Conservation (phyloP, 2,888 invertebrate species). For the Melanostoma scalare region DNA sequence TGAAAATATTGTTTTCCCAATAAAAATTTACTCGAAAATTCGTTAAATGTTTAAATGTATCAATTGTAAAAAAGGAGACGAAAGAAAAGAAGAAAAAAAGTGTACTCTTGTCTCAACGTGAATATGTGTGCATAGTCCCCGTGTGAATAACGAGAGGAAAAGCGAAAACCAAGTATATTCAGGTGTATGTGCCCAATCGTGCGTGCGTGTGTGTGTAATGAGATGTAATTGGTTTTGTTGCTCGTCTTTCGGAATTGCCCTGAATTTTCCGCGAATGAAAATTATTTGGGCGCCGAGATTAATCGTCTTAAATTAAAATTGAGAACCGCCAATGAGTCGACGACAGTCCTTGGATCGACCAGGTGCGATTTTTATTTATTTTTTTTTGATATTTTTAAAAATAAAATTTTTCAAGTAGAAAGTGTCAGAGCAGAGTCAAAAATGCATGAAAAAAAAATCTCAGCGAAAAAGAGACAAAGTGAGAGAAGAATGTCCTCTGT, state of each 20-base stretch:
- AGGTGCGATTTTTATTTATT: conserved; percentile 74
- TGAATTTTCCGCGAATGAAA: conserved; percentile 71
- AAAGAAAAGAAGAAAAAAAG: conserved; percentile 39
- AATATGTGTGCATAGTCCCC: conserved; percentile 22
- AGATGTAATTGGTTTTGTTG: conserved; percentile 70
- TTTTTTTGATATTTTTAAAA: conserved; percentile 7
- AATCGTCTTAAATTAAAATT: conserved; percentile 60
- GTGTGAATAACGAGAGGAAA: conserved; percentile 43
- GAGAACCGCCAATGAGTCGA: conserved; percentile 79
- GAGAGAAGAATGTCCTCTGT: conserved; percentile 26
- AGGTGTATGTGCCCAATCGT: conserved; percentile 62
- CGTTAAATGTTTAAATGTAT: conserved; percentile 29
- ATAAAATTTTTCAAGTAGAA: conserved; percentile 51
- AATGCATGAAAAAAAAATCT: conserved; percentile 48
- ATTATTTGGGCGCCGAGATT: conserved; percentile 72
- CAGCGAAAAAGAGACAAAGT: conserved; percentile 50
- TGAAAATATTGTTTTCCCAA: too few relatives aligned
- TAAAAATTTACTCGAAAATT: too few relatives aligned
- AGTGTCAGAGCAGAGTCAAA: conserved; percentile 48
- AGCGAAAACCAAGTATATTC: conserved; percentile 62
- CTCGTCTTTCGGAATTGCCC: conserved; percentile 69
- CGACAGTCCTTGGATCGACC: conserved; percentile 80
- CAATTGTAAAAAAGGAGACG: conserved; percentile 17
- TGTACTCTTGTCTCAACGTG: conserved; percentile 48
- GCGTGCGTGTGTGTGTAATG: conserved; percentile 63